A percentile compares a stretch with the other conserved stretches of the same genome.
Conservation (phyloP, 2,113 vertebrate species). For the Varanus salvator region DNA sequence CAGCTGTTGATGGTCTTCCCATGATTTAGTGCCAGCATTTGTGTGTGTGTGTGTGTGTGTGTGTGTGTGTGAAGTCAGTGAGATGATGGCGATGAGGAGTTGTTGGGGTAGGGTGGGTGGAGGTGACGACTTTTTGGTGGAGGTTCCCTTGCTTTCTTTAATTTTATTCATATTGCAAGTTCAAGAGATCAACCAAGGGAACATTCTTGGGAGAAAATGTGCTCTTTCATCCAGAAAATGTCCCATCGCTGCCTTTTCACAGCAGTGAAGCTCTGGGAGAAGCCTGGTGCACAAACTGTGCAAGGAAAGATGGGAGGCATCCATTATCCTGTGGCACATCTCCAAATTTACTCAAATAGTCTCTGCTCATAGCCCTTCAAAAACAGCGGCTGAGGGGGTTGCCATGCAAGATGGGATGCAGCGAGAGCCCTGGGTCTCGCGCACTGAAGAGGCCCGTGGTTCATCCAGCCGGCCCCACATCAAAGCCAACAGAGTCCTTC, state of each 20-base stretch:
- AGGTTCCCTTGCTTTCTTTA: background rate
- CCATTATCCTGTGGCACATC: background rate
- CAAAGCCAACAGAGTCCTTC: background rate
- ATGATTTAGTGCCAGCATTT: conserved; percentile 45
- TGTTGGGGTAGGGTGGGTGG: background rate
- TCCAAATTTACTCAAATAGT: background rate
- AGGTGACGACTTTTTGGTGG: background rate
- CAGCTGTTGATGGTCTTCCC: conserved; percentile 46
- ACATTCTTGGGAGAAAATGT: background rate
- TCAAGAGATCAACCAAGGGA: background rate
- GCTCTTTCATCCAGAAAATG: background rate
- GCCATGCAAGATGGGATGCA: background rate
- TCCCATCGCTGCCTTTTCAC: background rate
- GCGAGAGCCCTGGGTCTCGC: background rate
- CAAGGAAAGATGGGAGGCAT: background rate
- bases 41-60: no score
- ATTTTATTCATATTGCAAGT: background rate
- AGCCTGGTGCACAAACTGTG: no score
- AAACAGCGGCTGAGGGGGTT: background rate
- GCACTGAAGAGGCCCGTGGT: background rate
- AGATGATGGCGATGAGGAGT: background rate
- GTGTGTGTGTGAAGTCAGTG: background rate
- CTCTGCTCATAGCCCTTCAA: background rate
- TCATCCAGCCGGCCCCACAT: background rate
- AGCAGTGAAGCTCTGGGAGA: background rate